These are phyloP conservation scores for Arizona elegans DNA, from an alignment of 2,113 vertebrate genomes.

Conservation along the genomic window DNA sequence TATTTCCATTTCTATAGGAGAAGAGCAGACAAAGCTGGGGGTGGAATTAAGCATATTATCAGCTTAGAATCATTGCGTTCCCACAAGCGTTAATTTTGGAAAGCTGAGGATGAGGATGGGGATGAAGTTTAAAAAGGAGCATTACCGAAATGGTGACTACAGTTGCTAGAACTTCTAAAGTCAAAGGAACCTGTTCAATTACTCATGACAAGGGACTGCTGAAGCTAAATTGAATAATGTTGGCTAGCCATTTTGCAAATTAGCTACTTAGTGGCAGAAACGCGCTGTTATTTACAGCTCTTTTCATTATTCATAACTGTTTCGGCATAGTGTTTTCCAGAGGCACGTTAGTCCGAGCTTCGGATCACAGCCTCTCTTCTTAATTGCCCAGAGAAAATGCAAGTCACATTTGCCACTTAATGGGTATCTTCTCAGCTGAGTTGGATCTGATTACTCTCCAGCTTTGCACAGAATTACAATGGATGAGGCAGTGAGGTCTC, in stretches of 20 bases:
- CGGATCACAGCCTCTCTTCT: neutral
- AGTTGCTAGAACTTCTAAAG: neutral
- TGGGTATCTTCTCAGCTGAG: neutral
- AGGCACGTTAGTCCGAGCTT: neutral
- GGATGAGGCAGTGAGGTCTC: neutral
- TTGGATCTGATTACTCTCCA: neutral
- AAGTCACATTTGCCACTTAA: constrained; percentile 10
- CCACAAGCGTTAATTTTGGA: neutral
- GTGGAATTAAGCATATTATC: neutral
- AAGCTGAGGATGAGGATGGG: neutral
- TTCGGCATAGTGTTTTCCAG: neutral
- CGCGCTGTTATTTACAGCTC: neutral
- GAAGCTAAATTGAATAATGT: constrained; percentile 10
- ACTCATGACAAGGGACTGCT: neutral
- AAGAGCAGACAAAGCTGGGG: neutral
- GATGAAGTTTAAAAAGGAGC: neutral
- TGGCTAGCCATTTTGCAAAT: constrained; percentile 14
- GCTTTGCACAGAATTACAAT: neutral
- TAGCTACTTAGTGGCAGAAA: neutral
- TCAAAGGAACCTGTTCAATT: neutral
- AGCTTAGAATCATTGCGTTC: neutral
- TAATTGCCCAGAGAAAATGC: neutral
- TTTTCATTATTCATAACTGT: constrained; percentile 5
- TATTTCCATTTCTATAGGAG: neutral
- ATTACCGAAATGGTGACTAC: neutral